These are phyloP conservation scores for Papilio protenor DNA, from an alignment of 2,888 invertebrate species.

Conservation along the genomic window DNA sequence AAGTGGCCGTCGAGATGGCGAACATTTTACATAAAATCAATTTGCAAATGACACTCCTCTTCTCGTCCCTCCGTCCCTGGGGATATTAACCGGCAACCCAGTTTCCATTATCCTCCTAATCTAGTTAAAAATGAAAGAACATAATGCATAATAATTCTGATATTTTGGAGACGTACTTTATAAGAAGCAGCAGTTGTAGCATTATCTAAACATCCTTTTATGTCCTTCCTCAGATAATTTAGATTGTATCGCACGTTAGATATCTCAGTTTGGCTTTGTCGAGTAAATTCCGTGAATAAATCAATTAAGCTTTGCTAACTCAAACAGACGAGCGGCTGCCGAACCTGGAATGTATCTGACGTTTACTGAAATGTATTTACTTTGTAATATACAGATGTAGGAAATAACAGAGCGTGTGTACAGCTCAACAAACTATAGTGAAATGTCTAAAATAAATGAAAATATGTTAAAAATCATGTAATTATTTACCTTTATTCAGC, in stretches of 20 bases:
- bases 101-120: constrained; percentile 31
- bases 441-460: background rate
- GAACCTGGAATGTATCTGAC: constrained; percentile 15
- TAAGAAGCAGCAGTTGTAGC: background rate
- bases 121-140: constrained; percentile 14
- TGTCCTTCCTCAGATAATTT: background rate
- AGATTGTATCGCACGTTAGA: background rate
- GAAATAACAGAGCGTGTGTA: background rate
- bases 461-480: no score
- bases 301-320: constrained; percentile 22
- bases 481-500: no score
- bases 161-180: background rate
- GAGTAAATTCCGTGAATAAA: constrained; percentile 18
- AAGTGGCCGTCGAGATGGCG: constrained; percentile 11
- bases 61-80: constrained; percentile 18
- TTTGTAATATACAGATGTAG: background rate
- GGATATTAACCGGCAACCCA: constrained; percentile 18
- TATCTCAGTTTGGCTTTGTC: background rate
- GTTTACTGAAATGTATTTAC: constrained; percentile 2
- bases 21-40: constrained; percentile 19
- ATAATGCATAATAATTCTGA: constrained; percentile 20
- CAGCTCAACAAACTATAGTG: background rate
- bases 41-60: constrained; percentile 33
- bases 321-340: constrained; percentile 3
- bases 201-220: background rate